A percentile compares a stretch with the other conserved stretches of the same genome.
These are phyloP conservation scores for Zelostemma sp. DNA, from an alignment of 1,140 invertebrate genomes.

Conservation along the genomic window DNA sequence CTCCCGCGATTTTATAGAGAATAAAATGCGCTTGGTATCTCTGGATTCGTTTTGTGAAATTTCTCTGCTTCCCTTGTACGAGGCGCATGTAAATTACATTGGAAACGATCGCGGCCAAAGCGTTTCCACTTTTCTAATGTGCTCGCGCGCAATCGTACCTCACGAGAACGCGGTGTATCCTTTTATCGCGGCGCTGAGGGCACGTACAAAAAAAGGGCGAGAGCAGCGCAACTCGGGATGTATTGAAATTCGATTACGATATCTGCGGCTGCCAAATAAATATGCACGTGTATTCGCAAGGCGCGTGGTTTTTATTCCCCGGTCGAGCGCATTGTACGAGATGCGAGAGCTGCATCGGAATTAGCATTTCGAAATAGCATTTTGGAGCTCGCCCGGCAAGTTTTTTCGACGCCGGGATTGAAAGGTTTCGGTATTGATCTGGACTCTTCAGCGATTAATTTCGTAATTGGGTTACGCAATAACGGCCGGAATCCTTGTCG, in stretches of 20 bases:
- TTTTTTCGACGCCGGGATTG: no score
- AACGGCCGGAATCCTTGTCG: conserved; percentile 27
- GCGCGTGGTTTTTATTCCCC: not conserved
- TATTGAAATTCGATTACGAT: conserved; percentile 41
- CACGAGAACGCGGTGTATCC: conserved; percentile 1
- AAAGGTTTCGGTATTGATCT: no score
- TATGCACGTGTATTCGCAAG: conserved; percentile 10
- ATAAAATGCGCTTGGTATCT: not conserved
- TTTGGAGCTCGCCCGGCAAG: no score
- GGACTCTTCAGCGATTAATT: conserved; percentile 2
- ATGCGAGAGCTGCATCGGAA: no score
- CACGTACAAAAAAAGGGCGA: conserved; percentile 13
- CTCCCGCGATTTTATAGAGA: not conserved
- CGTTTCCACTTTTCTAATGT: conserved; percentile 20
- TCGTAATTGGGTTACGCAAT: conserved; percentile 45
- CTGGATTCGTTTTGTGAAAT: not conserved
- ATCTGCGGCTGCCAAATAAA: conserved; percentile 24
- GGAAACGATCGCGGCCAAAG: conserved; percentile 2
- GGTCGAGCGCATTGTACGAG: no score
- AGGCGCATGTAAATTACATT: conserved; percentile 10
- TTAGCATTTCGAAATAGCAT: no score
- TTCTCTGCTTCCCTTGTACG: not conserved
- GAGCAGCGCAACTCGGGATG: conserved; percentile 12
- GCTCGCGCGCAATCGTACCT: conserved; percentile 9
- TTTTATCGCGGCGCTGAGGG: conserved; percentile 15